phyloP scores from a whole-genome alignment of 2,888 invertebrate genomes.

The Sepioteuthis lessoniana region DNA sequence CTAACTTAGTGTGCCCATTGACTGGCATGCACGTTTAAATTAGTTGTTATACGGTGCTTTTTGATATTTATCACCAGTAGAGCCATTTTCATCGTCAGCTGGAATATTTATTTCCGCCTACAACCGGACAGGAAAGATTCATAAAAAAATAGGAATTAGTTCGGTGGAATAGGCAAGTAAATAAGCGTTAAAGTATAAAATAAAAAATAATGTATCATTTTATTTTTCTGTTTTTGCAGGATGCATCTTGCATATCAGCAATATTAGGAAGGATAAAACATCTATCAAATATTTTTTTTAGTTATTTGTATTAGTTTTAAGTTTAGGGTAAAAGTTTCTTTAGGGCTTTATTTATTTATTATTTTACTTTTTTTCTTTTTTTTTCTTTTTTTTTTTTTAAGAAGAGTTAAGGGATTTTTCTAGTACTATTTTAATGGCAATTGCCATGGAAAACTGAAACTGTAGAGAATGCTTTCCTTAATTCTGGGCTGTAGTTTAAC shows the following conservation, averaged over 20 bases:
- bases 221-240: too few species aligned
- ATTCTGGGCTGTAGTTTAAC: too few species aligned
- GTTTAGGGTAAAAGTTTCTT: neutral
- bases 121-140: neutral
- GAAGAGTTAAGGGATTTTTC: too few species aligned
- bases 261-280: too few species aligned
- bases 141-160: neutral
- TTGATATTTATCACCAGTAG: neutral
- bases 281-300: neutral
- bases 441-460: too few species aligned
- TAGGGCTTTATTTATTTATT: neutral
- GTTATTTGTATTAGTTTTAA: neutral
- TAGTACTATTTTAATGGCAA: too few species aligned
- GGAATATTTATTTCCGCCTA: conserved; percentile 20
- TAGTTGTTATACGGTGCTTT: conserved; percentile 18
- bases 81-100: neutral
- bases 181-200: neutral
- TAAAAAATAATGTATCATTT: too few species aligned
- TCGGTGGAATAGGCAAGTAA: neutral
- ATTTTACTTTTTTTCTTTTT: too few species aligned
- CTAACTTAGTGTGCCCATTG: neutral
- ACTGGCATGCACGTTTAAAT: conserved; percentile 33
- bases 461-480: too few species aligned
- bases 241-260: too few species aligned
- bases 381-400: too few species aligned